Evolutionary conservation across 2,888 invertebrate species (phyloP).

Genomic region (Agrotis puta): DNA sequence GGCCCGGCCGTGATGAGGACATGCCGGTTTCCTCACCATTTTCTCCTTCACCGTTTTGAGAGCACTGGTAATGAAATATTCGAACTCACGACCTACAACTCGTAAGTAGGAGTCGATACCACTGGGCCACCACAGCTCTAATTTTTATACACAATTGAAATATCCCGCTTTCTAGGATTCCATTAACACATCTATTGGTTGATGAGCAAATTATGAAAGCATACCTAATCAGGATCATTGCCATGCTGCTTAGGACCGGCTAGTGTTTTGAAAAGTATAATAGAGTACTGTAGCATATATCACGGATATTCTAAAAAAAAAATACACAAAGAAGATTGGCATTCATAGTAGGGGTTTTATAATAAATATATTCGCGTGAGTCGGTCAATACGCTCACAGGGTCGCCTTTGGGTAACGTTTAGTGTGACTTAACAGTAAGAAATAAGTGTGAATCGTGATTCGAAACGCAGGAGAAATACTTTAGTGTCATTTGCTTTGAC

Average conservation of each 20-base stretch:
- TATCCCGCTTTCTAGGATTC: not conserved
- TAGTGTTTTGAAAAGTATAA: not conserved
- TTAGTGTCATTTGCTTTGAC: conserved; percentile 75
- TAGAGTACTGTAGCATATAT: not conserved
- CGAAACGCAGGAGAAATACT: conserved; percentile 71
- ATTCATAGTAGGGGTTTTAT: conserved; percentile 63
- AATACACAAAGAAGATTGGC: not conserved
- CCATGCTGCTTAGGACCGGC: not conserved
- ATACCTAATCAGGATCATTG: too few species aligned
- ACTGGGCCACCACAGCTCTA: too few species aligned
- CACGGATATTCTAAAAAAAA: not conserved
- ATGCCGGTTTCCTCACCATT: too few species aligned
- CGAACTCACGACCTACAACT: too few species aligned
- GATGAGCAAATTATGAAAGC: not conserved
- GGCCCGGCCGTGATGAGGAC: too few species aligned
- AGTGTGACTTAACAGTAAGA: conserved; percentile 74
- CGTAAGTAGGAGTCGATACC: too few species aligned
- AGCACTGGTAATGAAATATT: too few species aligned
- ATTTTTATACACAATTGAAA: conserved; percentile 6
- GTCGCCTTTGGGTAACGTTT: conserved; percentile 77
- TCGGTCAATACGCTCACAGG: conserved; percentile 67
- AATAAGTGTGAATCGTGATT: conserved; percentile 73
- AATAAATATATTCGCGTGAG: conserved; percentile 69
- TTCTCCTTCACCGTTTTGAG: too few species aligned
- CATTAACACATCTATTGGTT: not conserved